Evolutionary conservation across 2,113 vertebrate genomes (phyloP).

Genomic region (Petromus typicus): DNA sequence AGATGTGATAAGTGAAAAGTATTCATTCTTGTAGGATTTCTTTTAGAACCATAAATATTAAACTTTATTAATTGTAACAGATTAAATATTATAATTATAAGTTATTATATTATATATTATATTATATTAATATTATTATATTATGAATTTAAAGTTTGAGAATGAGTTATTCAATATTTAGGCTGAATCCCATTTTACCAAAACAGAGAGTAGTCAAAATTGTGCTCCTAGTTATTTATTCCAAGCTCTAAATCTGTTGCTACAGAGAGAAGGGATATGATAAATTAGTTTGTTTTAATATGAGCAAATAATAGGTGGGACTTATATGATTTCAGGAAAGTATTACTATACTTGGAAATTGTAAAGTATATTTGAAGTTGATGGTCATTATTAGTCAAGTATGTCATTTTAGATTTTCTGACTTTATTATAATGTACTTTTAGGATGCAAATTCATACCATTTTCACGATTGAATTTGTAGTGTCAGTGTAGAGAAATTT

Average conservation of each 20-base stretch:
- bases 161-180: slow-evolving; percentile 31
- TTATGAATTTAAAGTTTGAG: too few relatives aligned
- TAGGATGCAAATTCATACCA: slow-evolving; percentile 16
- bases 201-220: slow-evolving; percentile 35
- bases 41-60: slow-evolving; percentile 51
- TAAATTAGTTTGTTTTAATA: slow-evolving; percentile 51
- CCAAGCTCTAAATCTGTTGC: slow-evolving; percentile 42
- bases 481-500: background rate
- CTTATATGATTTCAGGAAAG: slow-evolving; percentile 13
- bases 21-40: background rate
- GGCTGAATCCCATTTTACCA: background rate
- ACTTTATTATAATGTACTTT: slow-evolving; percentile 14
- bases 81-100: slow-evolving; percentile 23
- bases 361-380: slow-evolving; percentile 41
- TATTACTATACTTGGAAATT: slow-evolving; percentile 19
- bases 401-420: slow-evolving; percentile 26
- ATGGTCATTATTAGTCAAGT: slow-evolving; percentile 22
- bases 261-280: slow-evolving; percentile 16
- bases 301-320: background rate
- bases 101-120: too few relatives aligned
- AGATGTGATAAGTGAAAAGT: background rate
- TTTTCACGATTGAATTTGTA: slow-evolving; percentile 15
- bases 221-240: slow-evolving; percentile 44
- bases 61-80: slow-evolving; percentile 50
- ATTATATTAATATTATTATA: too few relatives aligned